Base-by-base conservation (phyloP, 1,140 invertebrate species). In the Psilanteris sp. region DNA sequence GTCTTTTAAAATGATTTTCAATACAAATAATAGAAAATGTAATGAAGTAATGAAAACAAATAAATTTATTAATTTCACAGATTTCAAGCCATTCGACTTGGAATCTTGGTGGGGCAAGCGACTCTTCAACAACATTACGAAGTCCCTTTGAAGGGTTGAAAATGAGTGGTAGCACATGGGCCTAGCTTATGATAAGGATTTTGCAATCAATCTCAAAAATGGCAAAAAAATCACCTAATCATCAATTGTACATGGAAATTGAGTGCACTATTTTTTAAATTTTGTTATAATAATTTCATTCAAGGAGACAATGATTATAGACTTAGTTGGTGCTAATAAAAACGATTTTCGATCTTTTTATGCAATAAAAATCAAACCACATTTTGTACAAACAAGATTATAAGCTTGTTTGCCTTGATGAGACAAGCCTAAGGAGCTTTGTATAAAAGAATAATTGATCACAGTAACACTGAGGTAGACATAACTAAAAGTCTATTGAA, bases 41-140 rank as follows among this genome's bases (percentile, higher is more conserved):
- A n/a, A n/a, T n/a, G n/a, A n/a, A n/a, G n/a, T n/a, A n/a, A n/a
- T n/a, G n/a, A n/a, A n/a, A n/a, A n/a, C n/a, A n/a, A n/a, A n/a
- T n/a, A n/a, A n/a, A n/a, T n/a, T n/a, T n/a, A n/a, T n/a, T n/a
- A n/a, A n/a, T 67, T 61, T 90, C 89, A 20, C 77, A 91, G 94
- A 95, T 82, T 96, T 96, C 81, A 94, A 94, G 80, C 94, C 94
- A 4, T 96, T 96, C 80, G 94, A 96, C 88, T 87, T 96, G 77
- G 95, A 96, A 81, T 92, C 93, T 7, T 96, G 94, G 94, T 96
- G 94, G 94, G 94, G 94, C 31, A 94, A 94, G 81, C 88, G 94
- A 71, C 87, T 96, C 32, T 94, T 93, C 85, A 93, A 94, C 75
- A 94, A 93, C 81, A 93, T 94, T 80, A 94, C 93, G 39, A 93